Base-by-base conservation (phyloP, 2,888 invertebrate species). In the Limnephilus auricula region DNA sequence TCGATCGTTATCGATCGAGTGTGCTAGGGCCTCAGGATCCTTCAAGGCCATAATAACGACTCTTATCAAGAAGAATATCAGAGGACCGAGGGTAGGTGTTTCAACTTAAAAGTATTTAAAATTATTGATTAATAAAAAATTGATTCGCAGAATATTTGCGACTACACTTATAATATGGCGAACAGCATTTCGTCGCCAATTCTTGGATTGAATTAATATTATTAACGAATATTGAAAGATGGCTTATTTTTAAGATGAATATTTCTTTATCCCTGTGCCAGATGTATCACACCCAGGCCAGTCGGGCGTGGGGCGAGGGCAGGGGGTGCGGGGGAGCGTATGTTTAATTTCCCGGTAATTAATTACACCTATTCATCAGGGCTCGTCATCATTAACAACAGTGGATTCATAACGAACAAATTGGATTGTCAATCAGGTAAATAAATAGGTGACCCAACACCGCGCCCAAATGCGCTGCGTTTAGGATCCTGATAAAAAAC, bases 391-490 rank as follows among this genome's bases (percentile, higher is more conserved):
- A 92, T 89, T 89, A 89, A 65, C 65, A 65, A 65, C 89, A 37
- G 92, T 90, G 92, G 89, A 90, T 90, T 91, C 91, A 90, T 88
- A 89, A 84, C 92, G 89, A 89, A 92, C 92, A 92, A 92, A 92
- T 92, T 92, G 92, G 92, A 91, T 92, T 92, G 92, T 92, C 92
- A 92, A 92, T 92, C 92, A 92, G 92, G 91, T 92, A 92, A 92
- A 92, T 92, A 92, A 92, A 92, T 92, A 92, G 92, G 92, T 84
- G 89, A 92, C 87, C 65, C 65, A 65, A 65, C 65, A 65, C 18
- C 50, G 25, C 65, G 25, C 5, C 65, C 25, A 25, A 25, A 65
- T 65, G 37, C 40, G 40, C 85, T 9, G 32, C 87, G 31, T 15
- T 25, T 34, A 18, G 87, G 32, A 87, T 25, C n/a, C 25, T 65